Evolutionary conservation across 2,888 invertebrate species (phyloP), one percentile per base, ranked within the genome.

Genomic region (Pyrrhosoma nymphula): DNA sequence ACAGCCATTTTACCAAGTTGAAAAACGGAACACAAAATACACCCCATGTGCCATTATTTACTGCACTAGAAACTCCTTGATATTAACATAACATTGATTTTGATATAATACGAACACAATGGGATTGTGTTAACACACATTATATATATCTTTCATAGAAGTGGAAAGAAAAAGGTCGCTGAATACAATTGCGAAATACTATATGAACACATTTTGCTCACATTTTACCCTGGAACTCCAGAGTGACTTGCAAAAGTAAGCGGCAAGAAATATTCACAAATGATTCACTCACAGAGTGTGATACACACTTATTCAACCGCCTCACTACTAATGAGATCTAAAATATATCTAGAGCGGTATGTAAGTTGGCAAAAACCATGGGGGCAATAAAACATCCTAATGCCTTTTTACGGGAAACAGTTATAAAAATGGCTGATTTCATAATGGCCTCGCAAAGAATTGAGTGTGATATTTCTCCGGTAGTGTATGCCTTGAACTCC

Each of bases 381-480:
- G 14, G 35, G 35, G 14, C 35, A 82, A 82, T 69, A 69, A 35
- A 35, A 82, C 35, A 35, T 82, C 82, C 12, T 30, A 14, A 35
- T 0, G 82, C 35, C 82, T 82, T 82, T 82, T 82, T 26, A 82
- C 16, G 35, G 30, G 82, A 35, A 82, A 82, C 82, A 16, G 82
- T 82, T 82, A 82, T 35, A 82, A 82, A 82, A 35, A 82, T 82
- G 82, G 82, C 16, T 2, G 30, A 82, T 82, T 82, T 82, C 82
- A 82, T 82, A 82, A 82, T 82, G 26, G 30, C 35, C 82, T 35
- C 30, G n/a, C 82, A 35, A 82, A 82, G 82, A 82, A 82, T 82
- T 30, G 82, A 82, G 14, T 12, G 82, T 2, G 82, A 30, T 35
- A 10, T n/a, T 69, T 12, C 23, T 26, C 30, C 82, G 82, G 30